A percentile compares a stretch with the other conserved stretches of the same genome.
Conservation (phyloP, 2,797 vertebrate genomes). For the Amblyraja radiata region DNA sequence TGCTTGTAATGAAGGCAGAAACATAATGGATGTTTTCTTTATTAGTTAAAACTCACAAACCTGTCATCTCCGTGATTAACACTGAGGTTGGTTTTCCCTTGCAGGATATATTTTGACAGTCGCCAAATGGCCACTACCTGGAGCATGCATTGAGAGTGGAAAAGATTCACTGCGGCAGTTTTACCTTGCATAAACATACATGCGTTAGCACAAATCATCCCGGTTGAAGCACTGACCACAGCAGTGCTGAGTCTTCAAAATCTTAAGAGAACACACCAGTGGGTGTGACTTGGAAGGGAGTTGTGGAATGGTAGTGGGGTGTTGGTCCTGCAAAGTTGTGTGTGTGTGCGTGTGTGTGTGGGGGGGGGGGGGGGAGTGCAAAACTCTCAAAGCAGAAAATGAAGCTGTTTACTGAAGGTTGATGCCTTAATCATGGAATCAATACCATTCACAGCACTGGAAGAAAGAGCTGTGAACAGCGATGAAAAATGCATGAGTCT, state of each 20-base stretch:
- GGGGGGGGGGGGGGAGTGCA: conserved; percentile 37
- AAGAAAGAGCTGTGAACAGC: conserved; percentile 50
- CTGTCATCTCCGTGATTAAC: not conserved
- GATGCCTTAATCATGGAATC: conserved; percentile 79
- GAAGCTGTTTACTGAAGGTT: conserved; percentile 70
- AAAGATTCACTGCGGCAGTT: not conserved
- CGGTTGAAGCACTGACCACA: not conserved
- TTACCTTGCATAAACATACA: not conserved
- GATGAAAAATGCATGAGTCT: conserved; percentile 77
- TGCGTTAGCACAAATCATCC: not conserved
- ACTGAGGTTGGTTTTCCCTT: not conserved
- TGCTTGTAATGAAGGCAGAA: not conserved
- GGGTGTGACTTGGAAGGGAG: not conserved
- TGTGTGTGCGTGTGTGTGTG: too few relatives aligned
- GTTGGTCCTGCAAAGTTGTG: too few relatives aligned
- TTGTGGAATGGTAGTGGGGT: not conserved
- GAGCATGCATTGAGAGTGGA: not conserved
- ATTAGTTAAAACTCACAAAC: not conserved
- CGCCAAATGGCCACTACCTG: not conserved
- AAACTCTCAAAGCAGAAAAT: conserved; percentile 54
- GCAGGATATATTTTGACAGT: not conserved
- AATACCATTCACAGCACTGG: conserved; percentile 61
- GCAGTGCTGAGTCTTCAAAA: not conserved
- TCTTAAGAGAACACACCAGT: not conserved
- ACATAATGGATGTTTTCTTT: not conserved